Evolutionary conservation across 2,888 invertebrate genomes (phyloP), one percentile per base, ranked within the genome.

Genomic region (Tipula lateralis): DNA sequence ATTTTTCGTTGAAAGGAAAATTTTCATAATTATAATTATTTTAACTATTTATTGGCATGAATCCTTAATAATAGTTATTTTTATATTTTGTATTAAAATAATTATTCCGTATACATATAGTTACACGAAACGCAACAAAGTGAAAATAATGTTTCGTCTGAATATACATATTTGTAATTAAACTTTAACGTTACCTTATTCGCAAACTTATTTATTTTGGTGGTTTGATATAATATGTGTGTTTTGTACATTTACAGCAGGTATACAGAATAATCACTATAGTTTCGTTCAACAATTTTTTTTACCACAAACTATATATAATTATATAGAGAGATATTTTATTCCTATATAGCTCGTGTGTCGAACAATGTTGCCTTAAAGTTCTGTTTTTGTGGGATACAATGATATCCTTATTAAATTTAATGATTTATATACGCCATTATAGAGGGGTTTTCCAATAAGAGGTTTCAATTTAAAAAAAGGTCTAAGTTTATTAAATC

Each of bases 11-110:
- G 50, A 50, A 50, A 50, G 50, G 19, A 50, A 66, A 66, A 66
- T 66, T 24, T 66, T 66, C 7, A 66, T 66, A 44, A 44, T n/a
- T 39, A 2, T 19, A 2, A 2, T 66, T 12, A 19, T 9, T 66
- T 66, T 66, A 66, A 66, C 66, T 66, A 66, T 66, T 66, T 66
- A 66, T 66, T 66, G 66, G 66, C 66, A 66, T 66, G 66, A 66
- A 66, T 66, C 66, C 66, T 24, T 66, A 66, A 66, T 66, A 66
- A 66, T 66, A 66, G 66, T 66, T 66, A 66, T 66, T 66, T 50
- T 24, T 66, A 66, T 66, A 66, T 66, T 66, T 66, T 66, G 19
- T 66, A 24, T n/a, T 24, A 66, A 44, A 44, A 19, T 66, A 66
- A 66, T 66, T 66, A 66, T 66, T 66, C 24, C 5, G n/a, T 19